phyloP scores from a whole-genome alignment of 2,888 invertebrate species.

The Brachynemurus nebulosus region DNA sequence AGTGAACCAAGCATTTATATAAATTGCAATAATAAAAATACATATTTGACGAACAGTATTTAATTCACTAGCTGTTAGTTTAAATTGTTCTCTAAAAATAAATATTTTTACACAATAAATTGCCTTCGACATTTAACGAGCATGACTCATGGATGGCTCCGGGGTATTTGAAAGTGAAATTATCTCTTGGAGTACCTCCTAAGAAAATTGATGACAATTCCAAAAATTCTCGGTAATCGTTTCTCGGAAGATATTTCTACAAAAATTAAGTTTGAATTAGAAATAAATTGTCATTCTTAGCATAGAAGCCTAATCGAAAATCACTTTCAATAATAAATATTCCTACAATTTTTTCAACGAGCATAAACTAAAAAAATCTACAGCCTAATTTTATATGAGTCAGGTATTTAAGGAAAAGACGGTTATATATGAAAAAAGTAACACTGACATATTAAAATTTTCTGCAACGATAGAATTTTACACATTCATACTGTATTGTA shows the following conservation, averaged over 20 bases:
- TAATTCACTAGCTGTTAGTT: conserved; percentile 8
- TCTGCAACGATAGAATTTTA: no score
- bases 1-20: conserved; percentile 11
- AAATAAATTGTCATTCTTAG: no score
- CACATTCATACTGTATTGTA: no score
- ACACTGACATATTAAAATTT: no score
- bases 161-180: conserved; percentile 9
- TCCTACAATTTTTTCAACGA: no score
- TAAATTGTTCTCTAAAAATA: conserved; percentile 12
- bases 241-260: conserved; percentile 16
- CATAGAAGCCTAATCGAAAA: no score
- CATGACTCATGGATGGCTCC: conserved; percentile 11
- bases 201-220: conserved; percentile 11
- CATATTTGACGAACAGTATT: conserved; percentile 11
- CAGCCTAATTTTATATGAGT: no score
- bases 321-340: no score
- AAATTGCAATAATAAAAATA: conserved; percentile 9
- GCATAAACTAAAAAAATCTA: no score
- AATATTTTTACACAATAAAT: conserved; percentile 13
- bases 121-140: conserved; percentile 13
- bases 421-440: no score
- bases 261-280: no score
- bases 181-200: conserved; percentile 6
- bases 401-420: no score
- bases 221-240: conserved; percentile 14